phyloP scores from a whole-genome alignment of 2,113 vertebrate genomes.

The Chionomys nivalis region DNA sequence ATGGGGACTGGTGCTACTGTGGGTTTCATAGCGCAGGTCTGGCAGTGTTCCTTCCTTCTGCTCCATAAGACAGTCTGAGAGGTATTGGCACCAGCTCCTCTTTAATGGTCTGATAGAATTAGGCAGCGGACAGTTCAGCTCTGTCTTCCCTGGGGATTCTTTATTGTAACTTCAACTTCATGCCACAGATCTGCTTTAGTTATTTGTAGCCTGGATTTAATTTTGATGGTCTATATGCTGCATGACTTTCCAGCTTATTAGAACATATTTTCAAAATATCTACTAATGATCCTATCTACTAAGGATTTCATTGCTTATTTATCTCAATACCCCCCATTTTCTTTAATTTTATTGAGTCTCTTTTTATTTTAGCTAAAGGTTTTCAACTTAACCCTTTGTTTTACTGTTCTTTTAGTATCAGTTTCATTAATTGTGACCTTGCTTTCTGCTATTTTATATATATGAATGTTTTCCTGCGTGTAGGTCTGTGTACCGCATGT shows the following conservation, averaged over 20 bases:
- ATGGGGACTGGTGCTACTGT: not conserved
- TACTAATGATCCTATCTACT: not conserved
- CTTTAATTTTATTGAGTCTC: not conserved
- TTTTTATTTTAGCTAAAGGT: not conserved
- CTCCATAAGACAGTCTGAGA: not conserved
- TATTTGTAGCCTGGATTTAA: not conserved
- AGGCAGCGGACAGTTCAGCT: not conserved
- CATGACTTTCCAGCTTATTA: not conserved
- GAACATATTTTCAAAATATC: not conserved
- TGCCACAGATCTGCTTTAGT: not conserved
- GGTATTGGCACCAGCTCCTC: not conserved
- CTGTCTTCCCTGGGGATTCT: not conserved
- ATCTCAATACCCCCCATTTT: not conserved
- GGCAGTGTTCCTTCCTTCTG: not conserved
- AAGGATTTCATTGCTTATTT: not conserved
- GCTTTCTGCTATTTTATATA: not conserved
- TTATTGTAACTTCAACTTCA: no score
- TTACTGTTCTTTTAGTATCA: not conserved
- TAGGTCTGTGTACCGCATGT: not conserved
- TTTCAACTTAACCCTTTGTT: not conserved
- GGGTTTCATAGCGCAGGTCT: not conserved
- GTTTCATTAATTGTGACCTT: not conserved
- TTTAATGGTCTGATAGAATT: not conserved
- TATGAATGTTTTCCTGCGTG: not conserved
- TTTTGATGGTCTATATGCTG: not conserved